These are phyloP conservation scores for Burhinus bistriatus DNA, from an alignment of 2,113 vertebrate genomes.

Conservation along the genomic window DNA sequence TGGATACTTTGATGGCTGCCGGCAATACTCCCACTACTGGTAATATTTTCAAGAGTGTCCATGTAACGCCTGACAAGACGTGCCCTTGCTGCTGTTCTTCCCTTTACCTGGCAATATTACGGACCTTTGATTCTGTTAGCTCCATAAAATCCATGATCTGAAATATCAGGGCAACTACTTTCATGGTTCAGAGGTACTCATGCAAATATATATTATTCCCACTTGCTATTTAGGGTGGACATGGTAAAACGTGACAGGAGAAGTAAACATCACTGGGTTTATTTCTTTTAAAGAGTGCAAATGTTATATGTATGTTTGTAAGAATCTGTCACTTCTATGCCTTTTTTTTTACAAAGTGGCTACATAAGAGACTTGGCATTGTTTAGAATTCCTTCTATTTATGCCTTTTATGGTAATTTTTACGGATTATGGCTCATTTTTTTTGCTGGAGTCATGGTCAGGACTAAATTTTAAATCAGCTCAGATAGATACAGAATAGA, in stretches of 20 bases:
- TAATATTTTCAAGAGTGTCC: background rate
- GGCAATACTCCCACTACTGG: background rate
- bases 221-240: background rate
- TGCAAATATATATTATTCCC: background rate
- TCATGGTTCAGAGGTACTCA: background rate
- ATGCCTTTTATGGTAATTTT: constrained; percentile 41
- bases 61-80: background rate
- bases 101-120: background rate
- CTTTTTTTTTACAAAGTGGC: background rate
- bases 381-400: constrained; percentile 2
- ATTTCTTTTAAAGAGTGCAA: constrained; percentile 14
- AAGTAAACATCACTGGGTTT: background rate
- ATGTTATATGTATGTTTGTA: constrained; percentile 13
- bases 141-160: background rate
- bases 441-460: background rate
- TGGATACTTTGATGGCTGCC: background rate
- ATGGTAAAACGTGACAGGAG: background rate
- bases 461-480: background rate
- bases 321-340: background rate
- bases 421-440: background rate
- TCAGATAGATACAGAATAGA: background rate
- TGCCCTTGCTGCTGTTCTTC: background rate
- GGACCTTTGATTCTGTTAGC: background rate
- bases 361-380: background rate
- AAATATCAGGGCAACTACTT: background rate